Evolutionary conservation across 2,113 vertebrate genomes (phyloP), one percentile per base, ranked within the genome.

Genomic region (Gila orcuttii): DNA sequence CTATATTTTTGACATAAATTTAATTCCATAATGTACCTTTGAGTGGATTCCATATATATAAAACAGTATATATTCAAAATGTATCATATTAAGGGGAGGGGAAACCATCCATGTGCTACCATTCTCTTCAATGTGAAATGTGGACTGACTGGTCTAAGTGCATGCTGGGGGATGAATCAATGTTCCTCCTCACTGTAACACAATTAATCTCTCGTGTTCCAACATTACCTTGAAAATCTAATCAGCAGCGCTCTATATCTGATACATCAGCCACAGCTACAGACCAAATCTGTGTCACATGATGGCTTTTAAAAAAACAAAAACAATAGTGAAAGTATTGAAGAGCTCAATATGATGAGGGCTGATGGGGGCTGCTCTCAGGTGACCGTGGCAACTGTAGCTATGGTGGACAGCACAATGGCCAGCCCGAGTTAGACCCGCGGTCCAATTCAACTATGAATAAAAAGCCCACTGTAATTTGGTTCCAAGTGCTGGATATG

Each of bases 161-260:
- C 91, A 92, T 81, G 87, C 88, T 90, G 87, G 89, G 83, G 81
- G 84, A 79, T 86, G 45, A 89, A 92, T 92, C 90, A 89, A 90
- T 92, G 89, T 55, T 73, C 76, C 87, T 87, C 71, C 85, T 89
- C 75, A 81, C 82, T 76, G 60, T 88, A 90, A 91, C 84, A 55
- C 83, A 64, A 89, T 92, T 89, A 85, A 90, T 89, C 82, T 89
- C 82, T 62, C 45, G 77, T 71, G 86, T 88, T 83, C 83, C 87
- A 83, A 85, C 83, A 85, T 86, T 57, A 79, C 77, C 83, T 80
- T 86, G 77, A 68, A 88, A 90, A 92, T 90, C 86, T 89, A 91
- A 91, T 92, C 88, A 89, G 57, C 45, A 9, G n/a, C 62, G 66
- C 73, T 81, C 80, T 85, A 39, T 86, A 68, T 82, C 78, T 84